These are phyloP conservation scores for Penaeus japonicus DNA, from an alignment of 1,140 invertebrate genomes.

Conservation along the genomic window DNA sequence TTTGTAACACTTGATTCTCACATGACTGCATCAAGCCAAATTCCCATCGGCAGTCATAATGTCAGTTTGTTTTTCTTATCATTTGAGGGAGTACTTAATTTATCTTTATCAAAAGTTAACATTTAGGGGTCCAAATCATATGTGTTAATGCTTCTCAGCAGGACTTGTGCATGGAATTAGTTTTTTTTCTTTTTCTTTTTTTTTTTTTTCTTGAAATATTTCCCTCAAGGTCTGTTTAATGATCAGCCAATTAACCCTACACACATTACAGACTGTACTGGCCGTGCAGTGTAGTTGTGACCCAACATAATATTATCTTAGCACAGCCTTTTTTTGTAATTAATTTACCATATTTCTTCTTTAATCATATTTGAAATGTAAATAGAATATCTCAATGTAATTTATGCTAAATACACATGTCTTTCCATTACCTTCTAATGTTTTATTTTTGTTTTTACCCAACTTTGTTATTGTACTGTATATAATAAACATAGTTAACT, in stretches of 20 bases:
- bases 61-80: neutral
- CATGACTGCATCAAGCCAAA: conserved; percentile 4
- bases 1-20: neutral
- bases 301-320: neutral
- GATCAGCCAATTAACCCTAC: conserved; percentile 8
- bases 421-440: conserved; percentile 31
- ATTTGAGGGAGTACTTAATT: neutral
- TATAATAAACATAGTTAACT: neutral
- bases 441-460: too few relatives aligned
- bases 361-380: conserved; percentile 33
- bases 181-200: neutral
- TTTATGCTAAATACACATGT: conserved; percentile 54
- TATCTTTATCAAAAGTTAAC: neutral
- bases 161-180: neutral
- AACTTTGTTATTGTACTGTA: too few relatives aligned
- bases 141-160: neutral
- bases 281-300: neutral
- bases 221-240: conserved; percentile 16
- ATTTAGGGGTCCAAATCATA: conserved; percentile 13
- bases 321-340: conserved; percentile 24
- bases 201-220: neutral
- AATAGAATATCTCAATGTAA: conserved; percentile 40
- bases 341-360: conserved; percentile 20
- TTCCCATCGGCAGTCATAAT: neutral
- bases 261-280: neutral